Percentiles rank a stretch among this genome's conserved stretches.
phyloP scores from a whole-genome alignment of 1,140 invertebrate genomes.

The Drosophila carrolli region DNA sequence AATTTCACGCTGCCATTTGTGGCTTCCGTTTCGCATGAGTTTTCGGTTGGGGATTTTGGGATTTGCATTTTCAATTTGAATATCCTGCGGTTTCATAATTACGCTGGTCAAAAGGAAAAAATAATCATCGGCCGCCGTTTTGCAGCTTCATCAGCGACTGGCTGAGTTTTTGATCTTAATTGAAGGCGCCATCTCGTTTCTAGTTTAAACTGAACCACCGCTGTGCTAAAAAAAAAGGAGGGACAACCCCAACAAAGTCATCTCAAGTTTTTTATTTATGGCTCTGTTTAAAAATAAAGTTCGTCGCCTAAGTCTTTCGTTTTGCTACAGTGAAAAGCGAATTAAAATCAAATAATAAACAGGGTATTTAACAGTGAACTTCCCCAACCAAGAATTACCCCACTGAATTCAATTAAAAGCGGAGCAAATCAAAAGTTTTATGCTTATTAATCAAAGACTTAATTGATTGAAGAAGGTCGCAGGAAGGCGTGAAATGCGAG shows the following conservation, averaged over 20 bases:
- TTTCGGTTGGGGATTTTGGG: slow-evolving; percentile 1
- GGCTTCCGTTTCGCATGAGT: slow-evolving; percentile 70
- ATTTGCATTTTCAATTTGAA: slow-evolving; percentile 30
- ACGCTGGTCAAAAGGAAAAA: not conserved
- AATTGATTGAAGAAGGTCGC: slow-evolving; percentile 58
- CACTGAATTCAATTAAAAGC: slow-evolving; percentile 60
- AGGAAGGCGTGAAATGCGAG: slow-evolving; percentile 52
- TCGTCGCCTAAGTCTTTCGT: slow-evolving; percentile 32
- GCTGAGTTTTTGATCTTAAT: slow-evolving; percentile 51
- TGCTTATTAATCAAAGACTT: slow-evolving; percentile 61
- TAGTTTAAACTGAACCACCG: slow-evolving; percentile 16
- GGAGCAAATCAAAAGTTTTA: slow-evolving; percentile 52
- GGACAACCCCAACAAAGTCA: slow-evolving; percentile 1
- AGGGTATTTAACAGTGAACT: not conserved
- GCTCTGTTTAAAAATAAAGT: slow-evolving; percentile 7
- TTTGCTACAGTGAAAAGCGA: not conserved
- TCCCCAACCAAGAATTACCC: not conserved
- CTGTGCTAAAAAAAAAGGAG: slow-evolving; percentile 1
- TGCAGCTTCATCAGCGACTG: slow-evolving; percentile 26
- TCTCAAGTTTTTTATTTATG: slow-evolving; percentile 12
- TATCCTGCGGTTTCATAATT: slow-evolving; percentile 45
- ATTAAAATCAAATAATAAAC: not conserved
- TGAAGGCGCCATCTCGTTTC: slow-evolving; percentile 54
- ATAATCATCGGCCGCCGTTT: not conserved
- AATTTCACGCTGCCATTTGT: slow-evolving; percentile 79